Evolutionary conservation across 2,888 invertebrate species (phyloP), one percentile per base, ranked within the genome.

Genomic region (Nudaria mundana): DNA sequence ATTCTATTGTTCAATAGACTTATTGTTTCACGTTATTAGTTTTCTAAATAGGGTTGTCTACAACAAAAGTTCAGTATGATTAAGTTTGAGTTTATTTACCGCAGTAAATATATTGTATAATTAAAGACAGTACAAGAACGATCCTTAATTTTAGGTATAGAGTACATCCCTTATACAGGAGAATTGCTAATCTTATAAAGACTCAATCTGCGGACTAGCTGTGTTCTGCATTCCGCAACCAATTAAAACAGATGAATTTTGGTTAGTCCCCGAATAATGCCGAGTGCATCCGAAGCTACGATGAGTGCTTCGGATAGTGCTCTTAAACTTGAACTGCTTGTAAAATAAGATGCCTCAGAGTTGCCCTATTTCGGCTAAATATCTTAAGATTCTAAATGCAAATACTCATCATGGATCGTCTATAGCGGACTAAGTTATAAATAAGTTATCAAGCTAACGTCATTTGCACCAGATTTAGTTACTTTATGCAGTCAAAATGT

Each of bases 191-290:
- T 72, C 65, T 69, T 66, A 60, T 66, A 65, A 68, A 67, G 63
- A 60, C 56, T 62, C 66, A 70, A 71, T 74, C 70, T 70, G 71
- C 52, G 71, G 70, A 56, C 51, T 57, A 52, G 60, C 56, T 67
- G 56, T 66, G 67, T 71, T 64, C 69, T 64, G 56, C 66, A 66
- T 71, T 64, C 69, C 65, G 57, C 58, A 63, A 56, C 63, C 78
- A 79, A 81, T 83, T 81, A 82, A 67, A 66, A 58, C 54, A 62
- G 65, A 75, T 74, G 69, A 70, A 64, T 70, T 66, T 59, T 64
- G 63, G 63, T 64, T 63, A 61, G 58, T 56, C 48, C 48, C 49
- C 54, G 66, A 56, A 56, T 63, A 56, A 51, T 52, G 48, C 59
- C 61, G 62, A 62, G 52, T 47, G 54, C 38, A 26, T 36, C 52